Evolutionary conservation across 1,140 invertebrate species (phyloP).

Genomic region (Pectinophora gossypiella): DNA sequence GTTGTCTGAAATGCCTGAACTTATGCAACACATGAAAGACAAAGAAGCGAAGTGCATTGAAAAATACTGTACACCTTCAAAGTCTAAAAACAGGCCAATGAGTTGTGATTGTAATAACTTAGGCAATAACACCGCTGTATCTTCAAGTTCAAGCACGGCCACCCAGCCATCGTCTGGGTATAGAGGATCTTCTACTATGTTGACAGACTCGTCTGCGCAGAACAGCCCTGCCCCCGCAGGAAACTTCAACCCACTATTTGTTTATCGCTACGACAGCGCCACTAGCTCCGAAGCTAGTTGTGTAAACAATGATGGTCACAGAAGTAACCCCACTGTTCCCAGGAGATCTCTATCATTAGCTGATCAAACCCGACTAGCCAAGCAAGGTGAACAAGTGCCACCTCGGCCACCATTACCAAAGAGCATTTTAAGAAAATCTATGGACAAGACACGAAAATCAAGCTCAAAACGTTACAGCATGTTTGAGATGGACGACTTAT

Average conservation of each 20-base stretch:
- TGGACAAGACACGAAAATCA: conserved; percentile 75
- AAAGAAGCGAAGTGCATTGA: conserved; percentile 76
- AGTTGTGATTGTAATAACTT: conserved; percentile 80
- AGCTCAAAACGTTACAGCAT: conserved; percentile 84
- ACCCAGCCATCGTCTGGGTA: conserved; percentile 90
- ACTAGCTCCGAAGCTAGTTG: conserved; percentile 81
- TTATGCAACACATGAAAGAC: conserved; percentile 79
- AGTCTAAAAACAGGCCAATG: conserved; percentile 73
- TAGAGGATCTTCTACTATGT: conserved; percentile 88
- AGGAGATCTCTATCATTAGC: conserved; percentile 81
- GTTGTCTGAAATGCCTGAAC: conserved; percentile 85
- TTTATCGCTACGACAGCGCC: conserved; percentile 88
- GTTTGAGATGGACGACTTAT: conserved; percentile 83
- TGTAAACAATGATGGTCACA: conserved; percentile 60
- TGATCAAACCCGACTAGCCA: conserved; percentile 68
- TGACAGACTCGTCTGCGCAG: conserved; percentile 84
- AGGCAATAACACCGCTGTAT: conserved; percentile 77
- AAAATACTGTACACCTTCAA: conserved; percentile 79
- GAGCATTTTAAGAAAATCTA: conserved; percentile 81
- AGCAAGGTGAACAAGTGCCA: conserved; percentile 76
- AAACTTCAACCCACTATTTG: conserved; percentile 83
- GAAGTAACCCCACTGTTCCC: conserved; percentile 75
- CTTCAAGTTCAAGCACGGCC: conserved; percentile 84
- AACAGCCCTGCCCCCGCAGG: conserved; percentile 75
- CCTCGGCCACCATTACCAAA: conserved; percentile 83